These are phyloP conservation scores for Macheiramphus alcinus DNA, from an alignment of 2,113 vertebrate species.

Conservation along the genomic window DNA sequence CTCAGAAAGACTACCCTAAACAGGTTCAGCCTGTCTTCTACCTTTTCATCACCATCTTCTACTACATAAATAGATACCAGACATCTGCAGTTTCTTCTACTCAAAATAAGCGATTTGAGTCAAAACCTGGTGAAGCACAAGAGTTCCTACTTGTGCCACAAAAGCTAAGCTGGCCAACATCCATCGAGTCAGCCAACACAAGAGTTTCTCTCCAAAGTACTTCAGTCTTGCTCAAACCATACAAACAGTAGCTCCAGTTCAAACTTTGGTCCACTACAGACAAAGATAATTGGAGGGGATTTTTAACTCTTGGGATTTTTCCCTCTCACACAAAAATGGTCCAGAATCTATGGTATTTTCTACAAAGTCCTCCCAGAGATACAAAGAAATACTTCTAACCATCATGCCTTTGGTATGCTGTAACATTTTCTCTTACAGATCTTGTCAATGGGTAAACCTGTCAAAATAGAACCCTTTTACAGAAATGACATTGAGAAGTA, in stretches of 20 bases:
- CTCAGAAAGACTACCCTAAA: neutral
- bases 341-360: neutral
- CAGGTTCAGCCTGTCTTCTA: neutral
- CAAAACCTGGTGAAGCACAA: neutral
- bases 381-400: neutral
- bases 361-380: neutral
- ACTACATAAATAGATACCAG: neutral
- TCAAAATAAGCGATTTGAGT: neutral
- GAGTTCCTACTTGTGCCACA: neutral
- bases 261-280: neutral
- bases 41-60: neutral
- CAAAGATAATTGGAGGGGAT: fast-evolving
- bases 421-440: neutral
- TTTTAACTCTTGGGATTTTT: neutral
- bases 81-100: neutral
- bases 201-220: neutral
- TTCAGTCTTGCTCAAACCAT: neutral
- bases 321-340: neutral
- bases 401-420: neutral
- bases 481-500: neutral
- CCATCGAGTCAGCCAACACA: neutral
- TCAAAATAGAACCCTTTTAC: neutral
- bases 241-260: neutral
- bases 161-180: neutral
- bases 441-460: neutral